Evolutionary conservation across 2,888 invertebrate species (phyloP), one percentile per base, ranked within the genome.

Genomic region (Xiphydria camelus): DNA sequence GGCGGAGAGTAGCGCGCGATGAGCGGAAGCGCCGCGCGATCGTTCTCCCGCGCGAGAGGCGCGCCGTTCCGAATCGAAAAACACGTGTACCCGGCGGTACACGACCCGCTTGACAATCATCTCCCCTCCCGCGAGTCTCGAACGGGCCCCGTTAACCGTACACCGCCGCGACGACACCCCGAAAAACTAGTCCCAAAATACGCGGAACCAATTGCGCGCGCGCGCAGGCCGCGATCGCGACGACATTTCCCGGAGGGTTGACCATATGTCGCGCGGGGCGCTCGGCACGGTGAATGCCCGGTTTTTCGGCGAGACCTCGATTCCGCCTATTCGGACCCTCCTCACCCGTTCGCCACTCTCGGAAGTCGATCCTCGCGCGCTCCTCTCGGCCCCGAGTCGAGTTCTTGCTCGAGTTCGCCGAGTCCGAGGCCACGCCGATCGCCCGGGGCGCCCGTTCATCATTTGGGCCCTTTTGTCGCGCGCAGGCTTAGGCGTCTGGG

Each of bases 401-500:
- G 29, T 29, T 29, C 15, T 29, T 29, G 14, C 6, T 14, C 14
- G 29, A 14, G 12, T 29, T 29, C 29, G 12, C n/a, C n/a, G n/a
- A n/a, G n/a, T 29, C 12, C 4, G 29, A 14, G 15, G 29, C 15
- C 29, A 29, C 5, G 29, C 29, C 15, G 29, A 29, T 29, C 15
- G 29, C 29, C 15, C 29, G 15, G 14, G 9, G 29, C n/a, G n/a
- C n/a, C n/a, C n/a, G n/a, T n/a, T n/a, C n/a, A n/a, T n/a, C n/a
- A n/a, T n/a, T n/a, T n/a, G n/a, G n/a, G n/a, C n/a, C n/a, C n/a
- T 15, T 34, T 34, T 34, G n/a, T 18, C 19, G 10, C 18, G 14
- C 12, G 6, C 38, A 61, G 67, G 73, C 41, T 53, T 71, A 7
- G 66, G 70, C 25, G 66, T 73, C 15, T 89, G 89, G 89, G 87